Evolutionary conservation across 1,140 invertebrate genomes (phyloP).

Genomic region (Nasonia vitripennis): DNA sequence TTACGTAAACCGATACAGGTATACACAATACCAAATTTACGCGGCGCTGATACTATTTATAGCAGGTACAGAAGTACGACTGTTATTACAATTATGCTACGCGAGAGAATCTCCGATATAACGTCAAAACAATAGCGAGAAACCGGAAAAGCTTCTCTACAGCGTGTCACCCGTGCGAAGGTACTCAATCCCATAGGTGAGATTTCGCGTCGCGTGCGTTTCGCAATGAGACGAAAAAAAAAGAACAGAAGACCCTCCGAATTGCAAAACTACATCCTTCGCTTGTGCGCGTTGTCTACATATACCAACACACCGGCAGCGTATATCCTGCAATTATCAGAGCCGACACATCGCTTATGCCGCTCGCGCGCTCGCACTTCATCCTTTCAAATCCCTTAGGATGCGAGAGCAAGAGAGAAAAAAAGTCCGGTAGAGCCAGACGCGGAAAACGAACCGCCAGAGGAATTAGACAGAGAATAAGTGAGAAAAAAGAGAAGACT

Average conservation of each 20-base stretch:
- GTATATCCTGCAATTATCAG: constrained; percentile 39
- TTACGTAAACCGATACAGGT: neutral
- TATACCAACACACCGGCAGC: neutral
- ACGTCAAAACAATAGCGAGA: no score
- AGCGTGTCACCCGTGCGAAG: no score
- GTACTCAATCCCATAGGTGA: no score
- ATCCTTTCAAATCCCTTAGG: neutral
- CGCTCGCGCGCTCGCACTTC: neutral
- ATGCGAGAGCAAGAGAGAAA: no score
- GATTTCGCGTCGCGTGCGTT: neutral
- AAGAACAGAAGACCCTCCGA: neutral
- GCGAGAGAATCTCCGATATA: no score
- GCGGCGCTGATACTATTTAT: neutral
- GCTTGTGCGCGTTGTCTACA: neutral
- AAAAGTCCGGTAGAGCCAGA: neutral
- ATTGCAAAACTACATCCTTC: constrained; percentile 40
- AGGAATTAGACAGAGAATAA: constrained; percentile 15
- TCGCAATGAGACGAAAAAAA: neutral
- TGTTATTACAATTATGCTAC: neutral
- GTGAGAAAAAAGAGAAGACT: constrained; percentile 47
- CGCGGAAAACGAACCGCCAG: neutral
- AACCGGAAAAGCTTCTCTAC: no score
- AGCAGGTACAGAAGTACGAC: no score
- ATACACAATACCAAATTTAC: neutral
- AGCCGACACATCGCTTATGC: constrained; percentile 10